Percentiles rank a stretch among this genome's conserved stretches.
Conservation (phyloP, 2,797 vertebrate species). For the Leucoraja ocellata region DNA sequence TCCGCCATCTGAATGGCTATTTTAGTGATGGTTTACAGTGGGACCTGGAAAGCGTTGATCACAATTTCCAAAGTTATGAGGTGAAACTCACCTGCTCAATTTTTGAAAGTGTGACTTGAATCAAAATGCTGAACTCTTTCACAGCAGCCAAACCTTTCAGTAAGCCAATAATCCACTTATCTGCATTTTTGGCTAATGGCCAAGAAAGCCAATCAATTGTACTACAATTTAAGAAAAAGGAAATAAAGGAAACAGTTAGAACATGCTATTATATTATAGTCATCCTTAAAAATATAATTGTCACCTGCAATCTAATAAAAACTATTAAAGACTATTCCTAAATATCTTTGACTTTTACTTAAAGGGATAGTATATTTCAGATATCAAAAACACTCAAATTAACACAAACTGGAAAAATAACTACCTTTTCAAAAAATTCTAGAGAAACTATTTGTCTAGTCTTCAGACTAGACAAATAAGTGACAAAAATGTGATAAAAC, state of each 20-base stretch:
- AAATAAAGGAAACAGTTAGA: background rate
- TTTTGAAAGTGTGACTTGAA: slow-evolving; percentile 67
- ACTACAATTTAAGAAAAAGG: slow-evolving; percentile 46
- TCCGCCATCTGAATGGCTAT: background rate
- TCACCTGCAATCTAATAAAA: too few species aligned
- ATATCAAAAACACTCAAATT: background rate
- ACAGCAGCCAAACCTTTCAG: slow-evolving; percentile 68
- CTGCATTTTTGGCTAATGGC: slow-evolving; percentile 70
- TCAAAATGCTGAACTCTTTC: slow-evolving; percentile 73
- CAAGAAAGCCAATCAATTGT: slow-evolving; percentile 76
- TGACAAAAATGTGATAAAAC: background rate
- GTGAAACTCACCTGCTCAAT: slow-evolving; percentile 65
- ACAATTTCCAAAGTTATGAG: background rate
- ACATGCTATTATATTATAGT: background rate
- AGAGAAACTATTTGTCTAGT: background rate
- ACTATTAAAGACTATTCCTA: background rate
- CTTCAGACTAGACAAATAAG: background rate
- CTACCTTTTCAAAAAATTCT: background rate
- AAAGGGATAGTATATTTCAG: background rate
- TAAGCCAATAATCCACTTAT: slow-evolving; percentile 71
- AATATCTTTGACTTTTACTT: background rate
- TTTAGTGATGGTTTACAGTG: background rate
- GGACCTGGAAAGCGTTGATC: background rate
- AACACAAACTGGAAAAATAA: background rate
- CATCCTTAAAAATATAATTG: background rate